Percentiles rank a stretch among this genome's conserved stretches.
These are phyloP conservation scores for Stichodactyla mertensii DNA, from an alignment of 64 coral and sea anemone genomes.

Conservation along the genomic window DNA sequence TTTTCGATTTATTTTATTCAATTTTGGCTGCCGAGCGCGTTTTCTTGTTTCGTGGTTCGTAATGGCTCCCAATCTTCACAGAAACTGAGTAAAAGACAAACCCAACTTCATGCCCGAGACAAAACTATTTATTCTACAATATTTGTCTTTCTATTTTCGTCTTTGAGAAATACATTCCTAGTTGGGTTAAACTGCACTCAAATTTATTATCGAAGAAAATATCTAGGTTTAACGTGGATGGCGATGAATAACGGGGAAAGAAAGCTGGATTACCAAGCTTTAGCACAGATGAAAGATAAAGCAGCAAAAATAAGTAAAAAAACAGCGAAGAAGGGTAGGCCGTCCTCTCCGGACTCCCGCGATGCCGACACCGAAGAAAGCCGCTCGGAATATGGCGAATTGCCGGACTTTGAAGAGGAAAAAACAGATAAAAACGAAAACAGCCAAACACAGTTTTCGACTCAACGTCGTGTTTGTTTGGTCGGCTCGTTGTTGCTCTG, in stretches of 20 bases:
- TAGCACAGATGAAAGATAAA: background rate
- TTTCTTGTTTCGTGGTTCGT: background rate
- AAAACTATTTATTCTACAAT: background rate
- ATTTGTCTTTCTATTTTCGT: background rate
- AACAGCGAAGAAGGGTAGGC: background rate
- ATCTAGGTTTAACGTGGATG: background rate
- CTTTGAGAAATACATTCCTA: background rate
- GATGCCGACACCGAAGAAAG: slow-evolving; percentile 34
- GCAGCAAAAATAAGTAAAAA: background rate
- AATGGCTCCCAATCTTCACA: background rate
- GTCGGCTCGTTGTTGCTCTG: slow-evolving; percentile 74
- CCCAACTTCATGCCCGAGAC: too few relatives aligned
- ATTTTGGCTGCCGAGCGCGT: background rate
- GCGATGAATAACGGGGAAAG: background rate
- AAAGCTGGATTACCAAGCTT: background rate
- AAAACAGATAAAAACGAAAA: slow-evolving; percentile 28
- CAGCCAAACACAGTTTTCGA: slow-evolving; percentile 45
- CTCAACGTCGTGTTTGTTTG: slow-evolving; percentile 56
- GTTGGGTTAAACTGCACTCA: too few relatives aligned
- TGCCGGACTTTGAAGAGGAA: background rate
- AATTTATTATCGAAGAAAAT: too few relatives aligned
- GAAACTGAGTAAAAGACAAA: background rate
- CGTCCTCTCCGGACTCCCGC: background rate
- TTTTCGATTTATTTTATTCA: slow-evolving; percentile 5
- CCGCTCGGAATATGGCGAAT: background rate